A percentile compares a stretch with the other conserved stretches of the same genome.
Evolutionary conservation across 2,113 vertebrate genomes (phyloP).

Genomic region (Astur gentilis): DNA sequence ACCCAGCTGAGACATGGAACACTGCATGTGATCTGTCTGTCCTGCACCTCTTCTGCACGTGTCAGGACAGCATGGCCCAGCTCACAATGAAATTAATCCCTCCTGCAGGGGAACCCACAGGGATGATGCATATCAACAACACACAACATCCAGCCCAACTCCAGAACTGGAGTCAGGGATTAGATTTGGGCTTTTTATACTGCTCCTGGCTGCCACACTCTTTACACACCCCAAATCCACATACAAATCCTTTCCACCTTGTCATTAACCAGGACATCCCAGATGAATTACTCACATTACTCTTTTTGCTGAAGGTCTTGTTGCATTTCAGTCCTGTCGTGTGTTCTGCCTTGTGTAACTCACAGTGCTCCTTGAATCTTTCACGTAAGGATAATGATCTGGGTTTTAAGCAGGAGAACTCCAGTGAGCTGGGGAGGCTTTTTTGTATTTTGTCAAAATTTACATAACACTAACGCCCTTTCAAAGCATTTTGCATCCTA

Average conservation of each 20-base stretch:
- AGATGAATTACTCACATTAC: slow-evolving; percentile 35
- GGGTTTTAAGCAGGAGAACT: background rate
- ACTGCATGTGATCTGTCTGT: background rate
- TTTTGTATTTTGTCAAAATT: background rate
- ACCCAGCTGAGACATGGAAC: background rate
- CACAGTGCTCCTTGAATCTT: background rate
- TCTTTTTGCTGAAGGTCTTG: background rate
- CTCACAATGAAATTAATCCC: background rate
- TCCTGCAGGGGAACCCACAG: background rate
- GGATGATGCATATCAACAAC: fast-evolving
- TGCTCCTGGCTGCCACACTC: background rate
- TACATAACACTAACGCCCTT: background rate
- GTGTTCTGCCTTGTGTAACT: background rate
- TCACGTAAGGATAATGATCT: background rate
- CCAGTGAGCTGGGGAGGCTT: background rate
- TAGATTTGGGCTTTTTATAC: background rate
- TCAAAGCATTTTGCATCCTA: background rate
- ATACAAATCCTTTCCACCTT: background rate
- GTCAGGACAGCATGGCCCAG: background rate
- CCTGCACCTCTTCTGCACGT: background rate
- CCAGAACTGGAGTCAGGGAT: background rate
- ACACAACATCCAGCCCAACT: background rate
- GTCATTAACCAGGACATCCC: background rate
- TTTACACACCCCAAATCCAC: background rate
- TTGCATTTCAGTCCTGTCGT: background rate